Percentiles rank a stretch among this genome's conserved stretches.
Conservation (phyloP, 2,113 vertebrate genomes). For the Nothoprocta pentlandii region DNA sequence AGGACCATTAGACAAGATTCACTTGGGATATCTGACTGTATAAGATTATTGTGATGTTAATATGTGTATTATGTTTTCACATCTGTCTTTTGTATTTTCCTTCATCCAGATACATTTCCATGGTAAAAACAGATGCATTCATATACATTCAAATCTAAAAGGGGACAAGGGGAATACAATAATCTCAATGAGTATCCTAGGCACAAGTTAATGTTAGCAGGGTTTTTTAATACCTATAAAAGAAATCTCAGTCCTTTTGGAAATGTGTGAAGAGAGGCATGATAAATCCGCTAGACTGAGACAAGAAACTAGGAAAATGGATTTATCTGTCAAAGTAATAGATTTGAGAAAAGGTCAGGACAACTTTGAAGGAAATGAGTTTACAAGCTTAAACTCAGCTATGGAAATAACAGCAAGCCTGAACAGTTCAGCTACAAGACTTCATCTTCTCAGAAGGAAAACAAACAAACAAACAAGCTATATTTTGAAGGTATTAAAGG, state of each 20-base stretch:
- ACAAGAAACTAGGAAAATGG: not conserved
- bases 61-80: not conserved
- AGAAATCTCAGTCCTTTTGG: not conserved
- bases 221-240: not conserved
- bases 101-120: not conserved
- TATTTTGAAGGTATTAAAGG: not conserved
- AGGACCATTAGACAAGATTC: not conserved
- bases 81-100: not conserved
- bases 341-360: not conserved
- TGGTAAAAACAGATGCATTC: not conserved
- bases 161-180: not conserved
- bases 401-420: not conserved
- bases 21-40: not conserved
- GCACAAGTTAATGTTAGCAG: not conserved
- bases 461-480: fast-evolving
- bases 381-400: not conserved
- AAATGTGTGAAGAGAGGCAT: not conserved
- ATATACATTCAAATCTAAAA: not conserved
- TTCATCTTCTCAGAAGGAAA: not conserved
- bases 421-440: not conserved
- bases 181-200: not conserved
- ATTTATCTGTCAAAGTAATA: not conserved
- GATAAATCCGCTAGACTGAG: not conserved
- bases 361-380: not conserved
- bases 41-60: not conserved